A percentile compares a stretch with the other conserved stretches of the same genome.
phyloP scores from a whole-genome alignment of 1,140 invertebrate genomes.

The Drosophila asahinai region DNA sequence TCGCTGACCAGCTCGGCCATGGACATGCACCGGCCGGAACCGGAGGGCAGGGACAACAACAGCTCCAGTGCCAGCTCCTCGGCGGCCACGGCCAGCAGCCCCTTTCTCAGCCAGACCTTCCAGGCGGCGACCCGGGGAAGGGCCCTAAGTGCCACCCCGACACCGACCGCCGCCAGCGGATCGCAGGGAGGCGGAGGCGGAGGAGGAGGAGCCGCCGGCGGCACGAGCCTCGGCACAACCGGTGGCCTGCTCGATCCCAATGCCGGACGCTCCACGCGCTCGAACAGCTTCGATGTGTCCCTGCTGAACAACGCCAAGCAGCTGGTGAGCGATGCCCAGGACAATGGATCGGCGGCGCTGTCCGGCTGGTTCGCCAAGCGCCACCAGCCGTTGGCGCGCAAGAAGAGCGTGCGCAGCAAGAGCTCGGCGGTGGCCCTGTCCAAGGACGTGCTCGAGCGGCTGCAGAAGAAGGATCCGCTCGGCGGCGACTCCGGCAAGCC shows the following conservation, averaged over 20 bases:
- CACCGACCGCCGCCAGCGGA: slow-evolving; percentile 23
- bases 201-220: too few relatives aligned
- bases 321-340: slow-evolving; percentile 74
- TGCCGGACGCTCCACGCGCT: slow-evolving; percentile 87
- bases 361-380: slow-evolving; percentile 91
- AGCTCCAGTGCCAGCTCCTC: slow-evolving; percentile 57
- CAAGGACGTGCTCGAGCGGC: slow-evolving; percentile 86
- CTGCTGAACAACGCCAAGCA: slow-evolving; percentile 87
- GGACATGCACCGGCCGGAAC: slow-evolving; percentile 89
- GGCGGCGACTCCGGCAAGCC: slow-evolving; percentile 72
- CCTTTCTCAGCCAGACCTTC: slow-evolving; percentile 60
- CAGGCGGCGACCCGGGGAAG: slow-evolving; percentile 69
- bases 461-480: slow-evolving; percentile 81
- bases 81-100: slow-evolving; percentile 57
- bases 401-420: slow-evolving; percentile 86
- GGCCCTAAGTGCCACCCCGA: slow-evolving; percentile 77
- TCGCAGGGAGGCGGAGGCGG: neutral
- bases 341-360: slow-evolving; percentile 86
- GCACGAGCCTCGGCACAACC: slow-evolving; percentile 18
- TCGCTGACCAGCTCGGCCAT: slow-evolving; percentile 89
- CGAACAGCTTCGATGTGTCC: slow-evolving; percentile 93
- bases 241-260: slow-evolving; percentile 73
- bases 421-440: slow-evolving; percentile 85
- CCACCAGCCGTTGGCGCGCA: slow-evolving; percentile 89
- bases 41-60: slow-evolving; percentile 56